Conservation (phyloP, 2,888 invertebrate genomes). For the Ennomos fuscantarius region DNA sequence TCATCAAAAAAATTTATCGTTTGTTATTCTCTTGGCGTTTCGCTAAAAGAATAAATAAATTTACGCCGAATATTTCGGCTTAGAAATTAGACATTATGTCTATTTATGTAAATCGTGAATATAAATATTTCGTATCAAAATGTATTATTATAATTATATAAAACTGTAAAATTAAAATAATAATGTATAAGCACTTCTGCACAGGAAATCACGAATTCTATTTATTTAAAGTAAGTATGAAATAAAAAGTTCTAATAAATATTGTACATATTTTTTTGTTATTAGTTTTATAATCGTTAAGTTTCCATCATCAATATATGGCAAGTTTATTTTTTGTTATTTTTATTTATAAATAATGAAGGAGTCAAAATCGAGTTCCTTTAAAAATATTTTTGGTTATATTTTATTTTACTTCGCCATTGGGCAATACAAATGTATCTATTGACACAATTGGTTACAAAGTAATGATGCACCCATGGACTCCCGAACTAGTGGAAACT, state of each 20-base stretch:
- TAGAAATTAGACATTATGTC: neutral
- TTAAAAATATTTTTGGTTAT: neutral
- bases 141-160: neutral
- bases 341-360: neutral
- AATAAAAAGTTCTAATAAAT: too few relatives aligned
- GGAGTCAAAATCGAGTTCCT: conserved; percentile 6
- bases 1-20: neutral
- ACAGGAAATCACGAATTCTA: too few relatives aligned
- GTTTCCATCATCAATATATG: conserved; percentile 10
- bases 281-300: conserved; percentile 25
- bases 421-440: too few relatives aligned
- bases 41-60: conserved; percentile 1
- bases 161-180: neutral
- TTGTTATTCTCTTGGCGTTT: conserved; percentile 1
- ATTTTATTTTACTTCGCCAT: neutral
- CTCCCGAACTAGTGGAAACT: too few relatives aligned
- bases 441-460: too few relatives aligned
- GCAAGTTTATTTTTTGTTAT: conserved; percentile 4
- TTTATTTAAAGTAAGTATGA: too few relatives aligned
- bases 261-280: conserved; percentile 11
- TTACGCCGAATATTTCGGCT: conserved; percentile 5
- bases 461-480: too few relatives aligned
- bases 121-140: conserved; percentile 12
- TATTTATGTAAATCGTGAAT: neutral
- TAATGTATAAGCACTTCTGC: too few relatives aligned